Evolutionary conservation across 2,797 vertebrate species (phyloP).

Genomic region (Cichlasoma orientale): DNA sequence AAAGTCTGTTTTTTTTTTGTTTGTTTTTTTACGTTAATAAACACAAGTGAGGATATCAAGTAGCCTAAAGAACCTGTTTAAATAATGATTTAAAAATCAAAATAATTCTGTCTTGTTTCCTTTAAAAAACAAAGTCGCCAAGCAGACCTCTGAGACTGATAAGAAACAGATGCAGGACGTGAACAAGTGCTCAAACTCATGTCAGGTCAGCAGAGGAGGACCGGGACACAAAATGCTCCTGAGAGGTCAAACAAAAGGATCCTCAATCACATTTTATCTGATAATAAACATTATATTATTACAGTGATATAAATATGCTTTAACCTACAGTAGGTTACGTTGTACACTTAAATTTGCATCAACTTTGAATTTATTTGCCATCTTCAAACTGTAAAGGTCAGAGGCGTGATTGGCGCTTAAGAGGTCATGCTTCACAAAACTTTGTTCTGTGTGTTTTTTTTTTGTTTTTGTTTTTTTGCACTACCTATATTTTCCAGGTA

Average conservation of each 20-base stretch:
- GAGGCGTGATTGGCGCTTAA: neutral
- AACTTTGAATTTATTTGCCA: neutral
- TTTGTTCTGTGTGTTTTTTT: neutral
- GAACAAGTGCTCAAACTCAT: conserved; percentile 19
- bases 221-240: neutral
- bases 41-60: neutral
- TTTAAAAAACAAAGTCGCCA: neutral
- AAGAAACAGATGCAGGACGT: neutral
- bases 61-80: neutral
- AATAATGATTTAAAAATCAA: neutral
- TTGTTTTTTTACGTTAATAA: neutral
- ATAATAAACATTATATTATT: too few species aligned
- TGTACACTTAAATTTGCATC: neutral
- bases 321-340: neutral
- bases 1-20: neutral
- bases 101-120: neutral
- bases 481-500: conserved; percentile 16
- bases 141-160: neutral
- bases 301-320: neutral
- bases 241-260: neutral
- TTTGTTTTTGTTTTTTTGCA: neutral
- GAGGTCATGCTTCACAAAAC: neutral
- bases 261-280: neutral
- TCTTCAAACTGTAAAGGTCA: neutral
- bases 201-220: conserved; percentile 20